Conservation (phyloP, 1,140 invertebrate species). For the Goniozus legneri region DNA sequence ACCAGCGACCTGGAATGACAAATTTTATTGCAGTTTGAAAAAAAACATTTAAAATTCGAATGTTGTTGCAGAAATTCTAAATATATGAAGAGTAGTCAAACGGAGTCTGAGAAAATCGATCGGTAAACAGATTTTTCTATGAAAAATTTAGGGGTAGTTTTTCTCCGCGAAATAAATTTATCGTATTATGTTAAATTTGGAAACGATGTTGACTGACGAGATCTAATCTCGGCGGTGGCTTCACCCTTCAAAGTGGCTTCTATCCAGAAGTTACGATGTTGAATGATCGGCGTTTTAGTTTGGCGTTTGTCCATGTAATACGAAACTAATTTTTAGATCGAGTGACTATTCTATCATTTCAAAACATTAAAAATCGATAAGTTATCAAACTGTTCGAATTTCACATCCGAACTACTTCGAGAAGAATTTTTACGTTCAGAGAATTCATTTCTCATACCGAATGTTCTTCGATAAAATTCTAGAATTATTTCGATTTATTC, state of each 20-base stretch:
- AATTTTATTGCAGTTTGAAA: slow-evolving; percentile 8
- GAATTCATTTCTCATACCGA: too few species aligned
- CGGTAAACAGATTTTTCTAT: too few species aligned
- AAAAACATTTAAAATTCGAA: too few species aligned
- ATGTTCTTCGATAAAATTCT: neutral
- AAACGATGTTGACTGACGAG: slow-evolving; percentile 37
- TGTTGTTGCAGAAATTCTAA: too few species aligned
- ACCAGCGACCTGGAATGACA: slow-evolving; percentile 69
- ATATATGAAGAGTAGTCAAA: too few species aligned
- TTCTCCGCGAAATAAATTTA: neutral
- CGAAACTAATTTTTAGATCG: too few species aligned
- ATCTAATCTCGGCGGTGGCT: slow-evolving; percentile 47
- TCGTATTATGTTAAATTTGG: slow-evolving; percentile 33
- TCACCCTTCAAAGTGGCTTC: slow-evolving; percentile 47
- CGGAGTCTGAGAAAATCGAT: too few species aligned
- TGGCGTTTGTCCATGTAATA: slow-evolving; percentile 39
- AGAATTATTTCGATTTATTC: neutral
- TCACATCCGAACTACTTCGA: slow-evolving; percentile 3
- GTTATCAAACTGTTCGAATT: slow-evolving; percentile 39
- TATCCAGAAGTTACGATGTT: slow-evolving; percentile 45
- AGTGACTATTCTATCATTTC: slow-evolving; percentile 23
- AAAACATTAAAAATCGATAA: too few species aligned
- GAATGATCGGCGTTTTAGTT: slow-evolving; percentile 37
- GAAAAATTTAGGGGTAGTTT: too few species aligned
- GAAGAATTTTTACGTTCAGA: neutral